These are phyloP conservation scores for Hippotragus niger DNA, from an alignment of 2,113 vertebrate genomes.

Conservation along the genomic window DNA sequence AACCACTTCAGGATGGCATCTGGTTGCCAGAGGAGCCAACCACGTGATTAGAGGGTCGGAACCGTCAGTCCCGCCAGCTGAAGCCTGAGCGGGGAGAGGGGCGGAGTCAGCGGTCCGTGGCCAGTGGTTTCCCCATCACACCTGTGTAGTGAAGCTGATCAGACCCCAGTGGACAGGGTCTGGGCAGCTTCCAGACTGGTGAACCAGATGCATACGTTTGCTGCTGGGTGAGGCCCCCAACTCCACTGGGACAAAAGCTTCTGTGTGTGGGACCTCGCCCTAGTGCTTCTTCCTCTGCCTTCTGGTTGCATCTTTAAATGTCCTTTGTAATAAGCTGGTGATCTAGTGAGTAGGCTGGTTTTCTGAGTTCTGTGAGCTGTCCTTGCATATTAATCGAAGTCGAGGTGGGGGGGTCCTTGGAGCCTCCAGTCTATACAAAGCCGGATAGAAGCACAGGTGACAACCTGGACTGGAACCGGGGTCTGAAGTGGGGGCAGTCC, in stretches of 20 bases:
- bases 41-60: not conserved
- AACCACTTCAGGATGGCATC: not conserved
- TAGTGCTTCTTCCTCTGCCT: not conserved
- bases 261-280: not conserved
- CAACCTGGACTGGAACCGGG: not conserved
- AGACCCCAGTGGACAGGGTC: no score
- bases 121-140: not conserved
- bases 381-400: no score
- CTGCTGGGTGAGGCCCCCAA: not conserved
- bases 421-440: rapidly evolving
- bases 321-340: not conserved
- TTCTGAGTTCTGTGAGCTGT: not conserved
- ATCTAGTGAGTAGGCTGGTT: no score
- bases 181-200: not conserved
- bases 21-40: not conserved
- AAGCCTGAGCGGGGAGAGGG: not conserved
- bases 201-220: not conserved
- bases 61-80: no score
- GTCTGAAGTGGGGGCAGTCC: not conserved
- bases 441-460: rapidly evolving
- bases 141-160: no score
- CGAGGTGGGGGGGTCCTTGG: not conserved
- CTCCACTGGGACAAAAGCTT: not conserved
- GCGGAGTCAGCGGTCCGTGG: rapidly evolving
- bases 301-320: rapidly evolving